Conservation (phyloP, 2,113 vertebrate species). For the Dolichotis patagonum region DNA sequence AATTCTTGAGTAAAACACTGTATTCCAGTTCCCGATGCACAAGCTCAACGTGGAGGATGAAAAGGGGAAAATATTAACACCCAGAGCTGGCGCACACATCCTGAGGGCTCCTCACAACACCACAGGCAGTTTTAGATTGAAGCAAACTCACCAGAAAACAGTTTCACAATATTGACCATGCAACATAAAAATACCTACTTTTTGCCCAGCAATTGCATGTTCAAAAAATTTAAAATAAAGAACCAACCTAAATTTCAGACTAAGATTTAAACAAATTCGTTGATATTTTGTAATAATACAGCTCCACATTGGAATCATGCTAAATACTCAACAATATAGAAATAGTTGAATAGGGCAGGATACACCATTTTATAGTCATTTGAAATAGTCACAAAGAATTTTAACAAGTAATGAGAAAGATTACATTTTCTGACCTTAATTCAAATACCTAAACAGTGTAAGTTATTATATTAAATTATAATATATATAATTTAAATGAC, state of each 20-base stretch:
- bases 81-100: no score
- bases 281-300: background rate
- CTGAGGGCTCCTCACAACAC: background rate
- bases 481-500: background rate
- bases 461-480: background rate
- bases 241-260: conserved; percentile 39
- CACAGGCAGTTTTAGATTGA: background rate
- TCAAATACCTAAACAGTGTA: background rate
- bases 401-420: conserved; percentile 8
- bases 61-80: background rate
- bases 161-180: background rate
- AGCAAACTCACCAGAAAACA: background rate
- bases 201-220: background rate
- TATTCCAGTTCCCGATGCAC: background rate
- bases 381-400: background rate
- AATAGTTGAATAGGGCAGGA: background rate
- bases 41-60: background rate
- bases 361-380: background rate
- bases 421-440: background rate
- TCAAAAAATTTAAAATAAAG: conserved; percentile 15
- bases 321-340: background rate
- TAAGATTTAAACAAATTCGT: background rate
- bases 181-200: background rate
- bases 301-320: background rate
- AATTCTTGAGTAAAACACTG: background rate